A percentile compares a stretch with the other conserved stretches of the same genome.
Conservation (phyloP, 2,797 vertebrate genomes). For the Myiothlypis coronata region DNA sequence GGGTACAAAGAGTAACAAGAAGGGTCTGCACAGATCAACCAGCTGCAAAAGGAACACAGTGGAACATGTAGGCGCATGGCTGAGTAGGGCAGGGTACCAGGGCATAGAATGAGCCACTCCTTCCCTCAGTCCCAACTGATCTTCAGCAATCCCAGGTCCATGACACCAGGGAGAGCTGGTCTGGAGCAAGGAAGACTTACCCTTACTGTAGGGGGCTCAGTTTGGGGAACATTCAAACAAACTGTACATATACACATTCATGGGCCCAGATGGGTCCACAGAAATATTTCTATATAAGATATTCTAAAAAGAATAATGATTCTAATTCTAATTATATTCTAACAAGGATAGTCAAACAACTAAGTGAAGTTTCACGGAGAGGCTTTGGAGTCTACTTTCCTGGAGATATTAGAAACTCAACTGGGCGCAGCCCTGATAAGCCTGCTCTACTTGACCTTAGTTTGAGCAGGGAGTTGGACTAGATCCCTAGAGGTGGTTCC, state of each 20-base stretch:
- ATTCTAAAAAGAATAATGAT: neutral
- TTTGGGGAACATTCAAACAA: neutral
- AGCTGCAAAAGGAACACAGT: neutral
- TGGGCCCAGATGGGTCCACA: neutral
- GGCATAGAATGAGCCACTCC: neutral
- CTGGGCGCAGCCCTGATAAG: neutral
- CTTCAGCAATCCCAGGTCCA: neutral
- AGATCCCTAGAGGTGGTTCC: neutral
- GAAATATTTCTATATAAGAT: neutral
- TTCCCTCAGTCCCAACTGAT: neutral
- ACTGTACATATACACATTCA: neutral
- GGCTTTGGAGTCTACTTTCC: neutral
- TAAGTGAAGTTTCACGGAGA: neutral
- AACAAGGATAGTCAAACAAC: neutral
- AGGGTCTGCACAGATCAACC: neutral
- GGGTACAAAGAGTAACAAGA: neutral
- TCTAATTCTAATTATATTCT: neutral
- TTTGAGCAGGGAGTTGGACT: neutral
- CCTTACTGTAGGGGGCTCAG: neutral
- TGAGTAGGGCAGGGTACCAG: neutral
- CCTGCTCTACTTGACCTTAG: neutral
- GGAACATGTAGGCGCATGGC: neutral
- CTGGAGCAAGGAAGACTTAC: neutral
- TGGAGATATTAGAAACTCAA: neutral
- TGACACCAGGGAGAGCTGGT: rapidly evolving